Evolutionary conservation across 1,140 invertebrate genomes (phyloP), one percentile per base, ranked within the genome.

Genomic region (Nebria ingens): DNA sequence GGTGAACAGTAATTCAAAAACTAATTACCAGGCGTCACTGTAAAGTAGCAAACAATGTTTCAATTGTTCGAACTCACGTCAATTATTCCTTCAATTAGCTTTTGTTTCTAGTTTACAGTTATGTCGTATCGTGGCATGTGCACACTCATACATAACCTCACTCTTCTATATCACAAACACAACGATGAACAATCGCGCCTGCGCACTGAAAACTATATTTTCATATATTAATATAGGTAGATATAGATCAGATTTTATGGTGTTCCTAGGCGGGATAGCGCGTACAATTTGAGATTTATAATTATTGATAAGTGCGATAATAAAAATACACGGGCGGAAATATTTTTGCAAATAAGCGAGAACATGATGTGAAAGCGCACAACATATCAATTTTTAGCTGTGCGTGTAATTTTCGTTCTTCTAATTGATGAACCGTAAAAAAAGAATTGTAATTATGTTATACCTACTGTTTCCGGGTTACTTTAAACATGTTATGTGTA

Each of bases 1-100:
- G 40, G 40, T 45, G 17, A 45, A 45, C 40, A 45, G 40, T 45
- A 45, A 45, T 45, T 45, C 40, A 45, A 45, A 45, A 45, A 45
- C 40, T 45, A 45, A 45, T 45, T 45, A 45, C 40, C 6, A 45
- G 15, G 40, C 40, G 40, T 45, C 40, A 45, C 40, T 45, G 40
- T 45, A 45, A 45, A 45, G 40, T 45, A 45, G 40, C 9, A 45
- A 45, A 45, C 40, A 45, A 45, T 45, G 40, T 45, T 45, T 45
- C 40, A 45, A 45, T 45, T 45, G 40, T 45, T 45, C 40, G 40
- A 45, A 45, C 17, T 9, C 40, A 12, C 40, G 40, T 45, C 40
- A 45, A 45, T 45, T 45, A 45, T 45, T 45, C 40, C 40, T 45
- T 45, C 40, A 45, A 45, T 45, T 45, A 45, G 40, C 40, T 45